Evolutionary conservation across 2,797 vertebrate species (phyloP).

Genomic region (Ammospiza maritima): DNA sequence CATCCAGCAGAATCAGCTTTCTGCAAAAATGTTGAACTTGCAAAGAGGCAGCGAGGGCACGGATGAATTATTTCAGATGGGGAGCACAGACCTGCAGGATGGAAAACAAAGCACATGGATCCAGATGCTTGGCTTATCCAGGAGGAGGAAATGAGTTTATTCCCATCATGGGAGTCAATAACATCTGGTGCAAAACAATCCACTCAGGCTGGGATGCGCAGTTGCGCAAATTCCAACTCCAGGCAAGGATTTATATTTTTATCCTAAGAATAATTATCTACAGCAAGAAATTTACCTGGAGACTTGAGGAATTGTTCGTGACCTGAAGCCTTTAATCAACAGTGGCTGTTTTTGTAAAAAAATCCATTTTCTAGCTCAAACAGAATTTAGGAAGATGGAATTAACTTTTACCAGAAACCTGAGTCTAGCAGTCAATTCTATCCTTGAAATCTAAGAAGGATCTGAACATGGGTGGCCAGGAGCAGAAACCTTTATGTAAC

Average conservation of each 20-base stretch:
- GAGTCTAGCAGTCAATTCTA: not conserved
- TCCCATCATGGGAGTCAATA: not conserved
- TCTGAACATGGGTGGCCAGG: not conserved
- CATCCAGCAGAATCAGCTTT: not conserved
- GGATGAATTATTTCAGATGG: not conserved
- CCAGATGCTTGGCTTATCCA: not conserved
- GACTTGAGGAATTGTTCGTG: not conserved
- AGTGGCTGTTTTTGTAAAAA: not conserved
- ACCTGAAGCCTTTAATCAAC: not conserved
- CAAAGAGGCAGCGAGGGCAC: not conserved
- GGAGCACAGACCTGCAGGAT: not conserved
- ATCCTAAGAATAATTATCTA: not conserved
- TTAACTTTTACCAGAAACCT: not conserved
- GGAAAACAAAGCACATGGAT: not conserved
- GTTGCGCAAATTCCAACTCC: not conserved
- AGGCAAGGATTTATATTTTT: not conserved
- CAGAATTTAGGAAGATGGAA: not conserved
- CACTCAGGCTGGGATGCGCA: not conserved
- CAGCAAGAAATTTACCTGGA: not conserved
- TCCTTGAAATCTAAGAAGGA: not conserved
- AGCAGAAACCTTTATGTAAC: not conserved
- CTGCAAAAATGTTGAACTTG: not conserved
- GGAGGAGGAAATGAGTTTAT: not conserved
- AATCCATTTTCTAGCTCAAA: not conserved
- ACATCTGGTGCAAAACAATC: not conserved